These are phyloP conservation scores for Rhynchonema sp. DNA, from an alignment of 2,888 invertebrate species.

Conservation along the genomic window DNA sequence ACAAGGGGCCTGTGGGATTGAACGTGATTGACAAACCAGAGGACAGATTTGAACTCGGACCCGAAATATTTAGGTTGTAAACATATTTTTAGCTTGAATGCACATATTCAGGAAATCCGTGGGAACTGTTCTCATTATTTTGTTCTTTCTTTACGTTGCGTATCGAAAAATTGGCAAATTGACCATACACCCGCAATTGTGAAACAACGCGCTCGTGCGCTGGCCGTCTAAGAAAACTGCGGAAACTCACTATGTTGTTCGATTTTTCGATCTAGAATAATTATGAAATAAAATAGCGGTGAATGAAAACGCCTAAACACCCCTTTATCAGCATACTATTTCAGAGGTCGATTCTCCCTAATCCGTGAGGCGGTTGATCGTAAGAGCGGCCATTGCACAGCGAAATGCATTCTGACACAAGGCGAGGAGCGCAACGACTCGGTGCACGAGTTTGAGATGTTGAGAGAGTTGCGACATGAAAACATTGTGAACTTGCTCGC, in stretches of 20 bases:
- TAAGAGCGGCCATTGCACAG: slow-evolving; percentile 50
- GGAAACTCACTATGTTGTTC: no score
- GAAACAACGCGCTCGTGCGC: background rate
- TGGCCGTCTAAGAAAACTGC: no score
- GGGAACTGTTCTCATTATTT: no score
- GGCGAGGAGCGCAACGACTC: slow-evolving; percentile 40
- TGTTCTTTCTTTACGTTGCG: no score
- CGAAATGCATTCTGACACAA: slow-evolving; percentile 46
- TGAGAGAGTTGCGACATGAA: slow-evolving; percentile 64
- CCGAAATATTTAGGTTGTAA: slow-evolving; percentile 48
- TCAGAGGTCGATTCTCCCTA: slow-evolving; percentile 62
- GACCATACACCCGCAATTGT: background rate
- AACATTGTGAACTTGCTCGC: slow-evolving; percentile 45
- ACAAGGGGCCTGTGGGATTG: slow-evolving; percentile 7
- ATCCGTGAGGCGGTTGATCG: slow-evolving; percentile 58
- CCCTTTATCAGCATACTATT: no score
- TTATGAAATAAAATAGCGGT: no score
- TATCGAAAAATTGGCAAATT: no score
- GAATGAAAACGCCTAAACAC: no score
- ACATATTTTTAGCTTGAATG: background rate
- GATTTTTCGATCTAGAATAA: background rate
- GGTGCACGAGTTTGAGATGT: slow-evolving; percentile 58
- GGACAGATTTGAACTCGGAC: slow-evolving; percentile 51
- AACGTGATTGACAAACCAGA: slow-evolving; percentile 12
- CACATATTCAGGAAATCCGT: no score